phyloP scores from a whole-genome alignment of 2,888 invertebrate species.

The Crossocerus cetratus region DNA sequence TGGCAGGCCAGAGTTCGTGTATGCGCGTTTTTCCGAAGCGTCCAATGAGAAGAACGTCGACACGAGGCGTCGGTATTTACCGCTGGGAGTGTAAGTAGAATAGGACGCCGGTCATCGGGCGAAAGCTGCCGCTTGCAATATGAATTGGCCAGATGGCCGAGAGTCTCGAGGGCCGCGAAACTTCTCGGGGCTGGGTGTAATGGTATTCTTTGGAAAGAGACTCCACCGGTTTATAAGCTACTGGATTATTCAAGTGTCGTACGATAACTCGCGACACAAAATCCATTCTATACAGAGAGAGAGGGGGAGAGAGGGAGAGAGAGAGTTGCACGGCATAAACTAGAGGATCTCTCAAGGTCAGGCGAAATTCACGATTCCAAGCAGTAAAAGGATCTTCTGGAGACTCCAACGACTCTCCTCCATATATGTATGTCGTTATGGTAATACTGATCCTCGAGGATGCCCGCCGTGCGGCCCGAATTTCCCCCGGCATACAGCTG shows the following conservation, averaged over 20 bases:
- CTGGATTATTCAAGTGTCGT: conserved; percentile 31
- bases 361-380: conserved; percentile 49
- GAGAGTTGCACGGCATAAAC: conserved; percentile 14
- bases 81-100: not conserved
- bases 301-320: no score
- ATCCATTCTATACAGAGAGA: conserved; percentile 7
- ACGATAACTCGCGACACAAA: conserved; percentile 23
- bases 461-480: conserved; percentile 43
- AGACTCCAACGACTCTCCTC: conserved; percentile 53
- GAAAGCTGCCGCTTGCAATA: not conserved
- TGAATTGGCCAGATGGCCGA: not conserved
- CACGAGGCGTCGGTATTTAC: no score
- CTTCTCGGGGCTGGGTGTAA: not conserved
- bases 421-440: conserved; percentile 71
- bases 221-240: conserved; percentile 43
- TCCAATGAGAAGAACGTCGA: not conserved
- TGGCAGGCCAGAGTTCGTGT: no score
- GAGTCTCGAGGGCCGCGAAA: not conserved
- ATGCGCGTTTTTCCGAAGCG: no score
- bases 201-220: conserved; percentile 9
- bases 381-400: conserved; percentile 44
- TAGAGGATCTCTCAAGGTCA: conserved; percentile 50
- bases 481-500: conserved; percentile 24
- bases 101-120: not conserved
- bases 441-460: conserved; percentile 59